Base-by-base conservation (phyloP, 2,113 vertebrate species). In the Planiliza haematocheilus region DNA sequence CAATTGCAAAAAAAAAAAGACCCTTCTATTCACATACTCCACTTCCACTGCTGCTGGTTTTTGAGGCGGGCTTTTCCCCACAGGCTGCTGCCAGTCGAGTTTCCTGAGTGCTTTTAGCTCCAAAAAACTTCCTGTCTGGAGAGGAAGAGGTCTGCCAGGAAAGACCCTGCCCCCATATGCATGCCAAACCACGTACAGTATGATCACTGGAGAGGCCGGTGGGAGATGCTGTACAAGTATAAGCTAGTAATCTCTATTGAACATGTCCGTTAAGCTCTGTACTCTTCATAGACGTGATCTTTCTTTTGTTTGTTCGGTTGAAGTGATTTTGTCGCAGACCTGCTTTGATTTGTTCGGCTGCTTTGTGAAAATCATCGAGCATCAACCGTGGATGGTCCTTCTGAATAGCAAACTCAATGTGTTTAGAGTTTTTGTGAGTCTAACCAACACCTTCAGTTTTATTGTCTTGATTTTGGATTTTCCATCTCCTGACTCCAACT, bases 51-150 rank as follows among this genome's bases (percentile, higher is more conserved):
- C 10, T 18, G 41, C 30, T 12, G 62, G 12, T 55, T 59, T 72
- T 74, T 61, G 30, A 76, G 45, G 65, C 24, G 36, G 37, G 8
- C 14, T 45, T 74, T 52, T 52, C 18, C 16, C 41, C 52, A 3
- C 12, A 52, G 17, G 10, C 43, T 77, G 10, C 43, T 77, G 56
- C 77, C 68, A 75, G 46, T 30, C 21, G 16, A 55, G 20, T 67
- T 82, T 87, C 86, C 81, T 86, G 68, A 73, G 65, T 68, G 53
- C 76, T 79, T 86, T 86, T 39, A 65, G 20, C 71, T 86, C 14
- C 7, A 67, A 67, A 57, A 51, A 6, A 2, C 45, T 82, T 91
- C 88, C 84, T 77, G 87, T 84, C 79, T 87, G 61, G 48, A 82
- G 71, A 84, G 84, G 83, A 89, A 83, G 60, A 1, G 2, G 41